These are phyloP conservation scores for Marasmarcha lunaedactyla DNA, from an alignment of 2,888 invertebrate genomes.

Conservation along the genomic window DNA sequence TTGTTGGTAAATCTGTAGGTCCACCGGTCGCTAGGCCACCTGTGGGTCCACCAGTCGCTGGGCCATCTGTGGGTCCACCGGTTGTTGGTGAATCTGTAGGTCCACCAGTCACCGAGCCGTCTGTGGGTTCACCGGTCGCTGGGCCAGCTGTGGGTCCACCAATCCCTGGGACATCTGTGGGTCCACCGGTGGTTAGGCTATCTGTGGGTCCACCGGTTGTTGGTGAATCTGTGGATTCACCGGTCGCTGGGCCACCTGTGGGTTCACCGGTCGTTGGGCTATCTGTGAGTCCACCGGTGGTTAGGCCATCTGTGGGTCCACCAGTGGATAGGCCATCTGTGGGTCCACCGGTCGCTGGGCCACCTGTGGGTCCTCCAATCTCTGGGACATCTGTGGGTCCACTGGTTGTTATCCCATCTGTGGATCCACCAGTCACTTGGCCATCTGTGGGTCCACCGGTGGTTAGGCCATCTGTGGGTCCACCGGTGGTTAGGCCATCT, in stretches of 20 bases:
- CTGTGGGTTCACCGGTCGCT: constrained; percentile 6
- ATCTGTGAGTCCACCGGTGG: too few species aligned
- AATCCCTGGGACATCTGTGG: background rate
- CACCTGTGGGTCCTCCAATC: constrained; percentile 6
- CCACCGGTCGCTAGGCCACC: too few species aligned
- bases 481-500: constrained; percentile 5
- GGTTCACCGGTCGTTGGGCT: too few species aligned
- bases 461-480: constrained; percentile 5
- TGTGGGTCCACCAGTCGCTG: constrained; percentile 5
- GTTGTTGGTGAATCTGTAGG: too few species aligned
- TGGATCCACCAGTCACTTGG: constrained; percentile 4
- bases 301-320: too few species aligned
- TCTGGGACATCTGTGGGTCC: constrained; percentile 5
- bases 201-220: constrained; percentile 1
- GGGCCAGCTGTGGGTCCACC: constrained; percentile 5
- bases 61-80: constrained; percentile 3
- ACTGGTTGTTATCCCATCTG: background rate
- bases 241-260: background rate
- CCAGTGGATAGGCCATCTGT: background rate
- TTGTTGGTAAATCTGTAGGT: too few species aligned
- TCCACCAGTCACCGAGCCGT: constrained; percentile 7
- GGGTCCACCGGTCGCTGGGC: background rate
- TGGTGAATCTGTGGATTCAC: background rate
- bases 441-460: constrained; percentile 5
- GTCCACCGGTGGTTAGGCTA: too few species aligned